These are phyloP conservation scores for Zingel zingel DNA, from an alignment of 2,113 vertebrate genomes.

Conservation along the genomic window DNA sequence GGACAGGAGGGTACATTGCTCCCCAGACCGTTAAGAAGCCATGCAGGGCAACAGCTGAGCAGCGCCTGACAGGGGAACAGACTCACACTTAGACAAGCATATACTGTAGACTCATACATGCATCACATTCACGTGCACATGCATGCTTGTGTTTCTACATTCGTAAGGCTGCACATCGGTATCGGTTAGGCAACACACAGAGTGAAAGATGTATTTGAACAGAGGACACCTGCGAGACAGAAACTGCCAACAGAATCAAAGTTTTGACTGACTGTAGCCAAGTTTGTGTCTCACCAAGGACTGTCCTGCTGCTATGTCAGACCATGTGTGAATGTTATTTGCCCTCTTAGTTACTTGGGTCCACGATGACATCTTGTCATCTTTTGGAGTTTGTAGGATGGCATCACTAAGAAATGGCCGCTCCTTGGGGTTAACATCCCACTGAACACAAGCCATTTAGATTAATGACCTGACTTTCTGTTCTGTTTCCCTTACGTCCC, in stretches of 20 bases:
- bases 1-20: slow-evolving; percentile 71
- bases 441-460: slow-evolving; percentile 45
- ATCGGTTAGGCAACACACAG: slow-evolving; percentile 40
- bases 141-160: slow-evolving; percentile 42
- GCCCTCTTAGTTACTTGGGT: slow-evolving; percentile 55
- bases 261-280: slow-evolving; percentile 54
- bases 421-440: slow-evolving; percentile 41
- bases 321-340: slow-evolving; percentile 64
- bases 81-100: slow-evolving; percentile 32
- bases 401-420: slow-evolving; percentile 44
- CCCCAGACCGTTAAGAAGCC: slow-evolving; percentile 69
- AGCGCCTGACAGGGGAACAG: slow-evolving; percentile 50
- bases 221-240: slow-evolving; percentile 65
- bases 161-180: slow-evolving; percentile 40
- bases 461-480: slow-evolving; percentile 46
- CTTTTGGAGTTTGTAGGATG: slow-evolving; percentile 51
- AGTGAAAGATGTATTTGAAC: slow-evolving; percentile 54
- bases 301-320: slow-evolving; percentile 52
- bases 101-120: slow-evolving; percentile 44
- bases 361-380: slow-evolving; percentile 61
- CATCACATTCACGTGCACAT: slow-evolving; percentile 44
- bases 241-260: slow-evolving; percentile 62
- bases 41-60: slow-evolving; percentile 60
- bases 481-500: slow-evolving; percentile 1
- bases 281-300: slow-evolving; percentile 61